phyloP scores from a whole-genome alignment of 2,888 invertebrate genomes.

The Tenthredo scrophulariae region DNA sequence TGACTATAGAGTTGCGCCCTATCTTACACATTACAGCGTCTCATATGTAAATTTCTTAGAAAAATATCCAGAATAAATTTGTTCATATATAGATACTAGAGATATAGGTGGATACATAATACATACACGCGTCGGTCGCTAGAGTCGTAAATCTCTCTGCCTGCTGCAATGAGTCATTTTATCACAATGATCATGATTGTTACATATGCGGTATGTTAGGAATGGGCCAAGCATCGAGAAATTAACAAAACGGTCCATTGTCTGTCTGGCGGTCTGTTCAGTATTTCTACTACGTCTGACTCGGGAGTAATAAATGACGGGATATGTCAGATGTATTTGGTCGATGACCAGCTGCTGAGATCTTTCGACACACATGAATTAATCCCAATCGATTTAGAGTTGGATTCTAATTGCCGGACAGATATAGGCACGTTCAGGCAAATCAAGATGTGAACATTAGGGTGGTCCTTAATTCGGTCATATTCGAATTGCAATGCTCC shows the following conservation, averaged over 20 bases:
- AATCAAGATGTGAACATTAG: too few relatives aligned
- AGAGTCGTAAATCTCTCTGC: background rate
- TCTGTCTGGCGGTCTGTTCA: background rate
- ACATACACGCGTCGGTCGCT: background rate
- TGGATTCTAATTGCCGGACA: background rate
- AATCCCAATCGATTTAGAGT: conserved; percentile 12
- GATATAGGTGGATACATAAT: background rate
- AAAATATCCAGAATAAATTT: background rate
- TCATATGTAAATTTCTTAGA: background rate
- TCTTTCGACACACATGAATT: background rate
- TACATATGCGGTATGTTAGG: conserved; percentile 19
- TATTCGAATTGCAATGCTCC: too few relatives aligned
- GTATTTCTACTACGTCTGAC: background rate
- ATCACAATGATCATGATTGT: conserved; percentile 37
- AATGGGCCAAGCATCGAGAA: background rate
- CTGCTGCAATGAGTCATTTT: conserved; percentile 24
- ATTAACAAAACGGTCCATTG: conserved; percentile 27
- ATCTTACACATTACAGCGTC: background rate
- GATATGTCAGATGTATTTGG: background rate
- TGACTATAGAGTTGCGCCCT: background rate
- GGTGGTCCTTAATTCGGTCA: too few relatives aligned
- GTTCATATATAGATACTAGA: background rate
- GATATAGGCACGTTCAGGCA: background rate
- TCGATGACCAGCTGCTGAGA: background rate
- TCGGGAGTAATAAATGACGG: background rate